Conservation (phyloP, 2,888 invertebrate genomes). For the Napeogenes inachia region DNA sequence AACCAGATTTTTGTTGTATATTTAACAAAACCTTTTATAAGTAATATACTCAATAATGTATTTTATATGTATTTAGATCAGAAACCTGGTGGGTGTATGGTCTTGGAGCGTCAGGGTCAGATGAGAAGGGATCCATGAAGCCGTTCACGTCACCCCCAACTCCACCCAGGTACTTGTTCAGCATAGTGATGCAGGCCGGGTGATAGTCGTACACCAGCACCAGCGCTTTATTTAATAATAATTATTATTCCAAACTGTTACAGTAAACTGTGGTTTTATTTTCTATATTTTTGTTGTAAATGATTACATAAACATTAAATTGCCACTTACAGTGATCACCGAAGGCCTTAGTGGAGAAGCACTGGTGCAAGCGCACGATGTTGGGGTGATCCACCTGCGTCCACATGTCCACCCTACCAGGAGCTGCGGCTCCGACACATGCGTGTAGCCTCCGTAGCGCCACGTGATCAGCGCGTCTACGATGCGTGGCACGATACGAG, state of each 20-base stretch:
- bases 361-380: constrained; percentile 93
- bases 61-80: neutral
- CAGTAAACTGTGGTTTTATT: too few species aligned
- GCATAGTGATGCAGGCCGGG: constrained; percentile 92
- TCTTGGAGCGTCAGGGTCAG: constrained; percentile 87
- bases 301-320: neutral
- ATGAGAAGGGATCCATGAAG: constrained; percentile 83
- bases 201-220: constrained; percentile 98
- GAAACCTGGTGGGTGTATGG: constrained; percentile 85
- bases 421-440: constrained; percentile 45
- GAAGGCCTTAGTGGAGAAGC: constrained; percentile 96
- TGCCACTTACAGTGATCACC: constrained; percentile 92
- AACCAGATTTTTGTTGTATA: neutral
- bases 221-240: constrained; percentile 80
- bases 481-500: constrained; percentile 92
- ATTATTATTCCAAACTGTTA: neutral
- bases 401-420: constrained; percentile 87
- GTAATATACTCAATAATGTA: neutral
- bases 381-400: constrained; percentile 96
- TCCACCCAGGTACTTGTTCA: constrained; percentile 88
- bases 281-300: too few species aligned
- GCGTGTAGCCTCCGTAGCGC: constrained; percentile 58
- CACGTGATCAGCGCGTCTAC: constrained; percentile 91
- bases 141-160: constrained; percentile 44
- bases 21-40: neutral